phyloP scores from a whole-genome alignment of 2,888 invertebrate species.

The Limnephilus lunatus region DNA sequence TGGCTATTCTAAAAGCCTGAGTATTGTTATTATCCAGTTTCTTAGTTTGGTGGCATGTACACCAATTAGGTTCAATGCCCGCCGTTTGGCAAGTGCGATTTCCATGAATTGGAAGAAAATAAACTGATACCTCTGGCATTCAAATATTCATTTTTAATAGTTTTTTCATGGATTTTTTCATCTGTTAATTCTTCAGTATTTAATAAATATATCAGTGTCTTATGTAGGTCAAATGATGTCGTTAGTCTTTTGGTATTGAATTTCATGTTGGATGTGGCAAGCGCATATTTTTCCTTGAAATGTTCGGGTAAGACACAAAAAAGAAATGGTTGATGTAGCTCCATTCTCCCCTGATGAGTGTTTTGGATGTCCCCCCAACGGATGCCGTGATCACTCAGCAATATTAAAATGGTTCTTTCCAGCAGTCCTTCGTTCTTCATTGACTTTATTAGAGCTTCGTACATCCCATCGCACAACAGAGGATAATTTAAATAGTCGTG shows the following conservation, averaged over 20 bases:
- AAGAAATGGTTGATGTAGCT: slow-evolving; percentile 91
- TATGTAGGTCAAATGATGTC: slow-evolving; percentile 90
- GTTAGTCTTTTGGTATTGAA: slow-evolving; percentile 84
- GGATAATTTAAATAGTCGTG: slow-evolving; percentile 92
- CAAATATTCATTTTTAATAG: slow-evolving; percentile 71
- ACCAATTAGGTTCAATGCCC: slow-evolving; percentile 90
- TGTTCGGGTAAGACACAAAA: slow-evolving; percentile 85
- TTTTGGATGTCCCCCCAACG: slow-evolving; percentile 90
- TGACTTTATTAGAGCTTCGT: slow-evolving; percentile 78
- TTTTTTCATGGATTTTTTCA: slow-evolving; percentile 71
- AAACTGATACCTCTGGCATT: slow-evolving; percentile 83
- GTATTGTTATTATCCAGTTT: slow-evolving; percentile 77
- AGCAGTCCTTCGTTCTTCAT: slow-evolving; percentile 77
- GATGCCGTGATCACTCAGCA: slow-evolving; percentile 94
- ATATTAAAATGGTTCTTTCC: slow-evolving; percentile 82
- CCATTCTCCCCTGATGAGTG: slow-evolving; percentile 91
- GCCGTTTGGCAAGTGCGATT: slow-evolving; percentile 87
- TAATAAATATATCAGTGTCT: slow-evolving; percentile 85
- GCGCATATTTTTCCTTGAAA: slow-evolving; percentile 80
- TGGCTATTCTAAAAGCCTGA: slow-evolving; percentile 78
- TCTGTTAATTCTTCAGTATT: slow-evolving; percentile 74
- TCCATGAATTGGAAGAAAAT: slow-evolving; percentile 84
- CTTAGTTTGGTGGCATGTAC: slow-evolving; percentile 87
- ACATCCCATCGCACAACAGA: slow-evolving; percentile 83
- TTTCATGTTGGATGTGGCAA: slow-evolving; percentile 81